Conservation (phyloP, 2,888 invertebrate species). For the Erebia epiphron region DNA sequence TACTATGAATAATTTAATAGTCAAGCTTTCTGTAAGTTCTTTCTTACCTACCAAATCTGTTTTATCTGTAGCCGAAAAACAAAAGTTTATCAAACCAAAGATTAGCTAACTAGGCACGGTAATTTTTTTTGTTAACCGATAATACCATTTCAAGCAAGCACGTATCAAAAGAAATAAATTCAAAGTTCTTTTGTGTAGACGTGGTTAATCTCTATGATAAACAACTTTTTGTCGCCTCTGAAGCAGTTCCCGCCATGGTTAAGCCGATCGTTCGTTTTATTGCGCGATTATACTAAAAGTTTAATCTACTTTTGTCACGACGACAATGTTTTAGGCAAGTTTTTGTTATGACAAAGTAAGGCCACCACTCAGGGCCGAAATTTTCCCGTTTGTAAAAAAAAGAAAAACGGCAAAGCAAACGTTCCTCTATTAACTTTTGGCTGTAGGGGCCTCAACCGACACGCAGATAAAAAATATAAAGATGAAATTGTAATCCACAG, state of each 20-base stretch:
- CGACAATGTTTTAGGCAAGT: slow-evolving; percentile 22
- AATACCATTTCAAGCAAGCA: slow-evolving; percentile 2
- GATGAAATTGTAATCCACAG: no score
- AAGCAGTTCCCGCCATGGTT: background rate
- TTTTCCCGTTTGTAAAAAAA: no score
- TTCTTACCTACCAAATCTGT: background rate
- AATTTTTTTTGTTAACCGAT: background rate
- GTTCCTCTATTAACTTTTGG: no score
- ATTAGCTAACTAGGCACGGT: background rate
- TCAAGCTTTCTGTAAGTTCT: background rate
- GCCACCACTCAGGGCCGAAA: background rate
- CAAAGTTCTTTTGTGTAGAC: slow-evolving; percentile 1
- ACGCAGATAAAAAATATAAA: no score
- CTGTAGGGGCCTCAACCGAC: no score
- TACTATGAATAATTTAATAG: no score
- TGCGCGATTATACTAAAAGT: slow-evolving; percentile 21
- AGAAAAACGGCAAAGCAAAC: no score
- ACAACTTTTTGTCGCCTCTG: slow-evolving; percentile 17
- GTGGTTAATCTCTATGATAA: slow-evolving; percentile 21
- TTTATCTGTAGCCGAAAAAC: background rate
- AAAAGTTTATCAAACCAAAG: background rate
- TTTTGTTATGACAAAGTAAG: slow-evolving; percentile 21
- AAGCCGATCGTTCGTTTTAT: slow-evolving; percentile 16
- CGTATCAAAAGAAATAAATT: slow-evolving; percentile 14
- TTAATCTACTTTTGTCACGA: slow-evolving; percentile 35